Percentiles rank a stretch among this genome's conserved stretches.
phyloP scores from a whole-genome alignment of 2,797 vertebrate genomes.

The Xiphorhynchus erythropygius region DNA sequence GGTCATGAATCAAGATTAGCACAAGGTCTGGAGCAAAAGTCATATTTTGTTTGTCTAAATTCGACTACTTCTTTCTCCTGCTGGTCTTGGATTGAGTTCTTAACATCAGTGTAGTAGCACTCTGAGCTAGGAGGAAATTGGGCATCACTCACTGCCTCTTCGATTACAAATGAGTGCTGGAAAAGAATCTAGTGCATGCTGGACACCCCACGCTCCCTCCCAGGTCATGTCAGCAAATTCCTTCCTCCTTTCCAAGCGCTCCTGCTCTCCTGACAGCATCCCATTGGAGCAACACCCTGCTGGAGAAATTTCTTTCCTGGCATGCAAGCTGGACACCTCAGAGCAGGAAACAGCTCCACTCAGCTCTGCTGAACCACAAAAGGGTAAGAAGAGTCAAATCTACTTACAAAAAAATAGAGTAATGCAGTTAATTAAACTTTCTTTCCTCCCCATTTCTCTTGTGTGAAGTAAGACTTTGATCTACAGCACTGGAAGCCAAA shows the following conservation, averaged over 20 bases:
- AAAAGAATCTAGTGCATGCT: not conserved
- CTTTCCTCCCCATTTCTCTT: not conserved
- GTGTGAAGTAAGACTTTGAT: not conserved
- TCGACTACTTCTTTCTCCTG: slow-evolving; percentile 71
- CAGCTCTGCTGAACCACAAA: not conserved
- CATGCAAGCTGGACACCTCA: not conserved
- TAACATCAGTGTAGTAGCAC: slow-evolving; percentile 85
- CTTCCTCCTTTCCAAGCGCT: not conserved
- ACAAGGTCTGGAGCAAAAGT: not conserved
- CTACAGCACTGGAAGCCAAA: not conserved
- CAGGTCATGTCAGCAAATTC: not conserved
- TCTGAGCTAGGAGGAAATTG: not conserved
- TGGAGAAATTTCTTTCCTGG: not conserved
- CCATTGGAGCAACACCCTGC: not conserved
- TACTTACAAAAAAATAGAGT: not conserved
- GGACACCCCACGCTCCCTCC: not conserved
- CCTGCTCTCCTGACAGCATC: not conserved
- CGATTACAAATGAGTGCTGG: not conserved
- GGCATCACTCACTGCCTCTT: not conserved
- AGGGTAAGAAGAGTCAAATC: not conserved
- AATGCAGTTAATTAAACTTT: not conserved
- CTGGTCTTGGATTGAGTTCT: slow-evolving; percentile 85
- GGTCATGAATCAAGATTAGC: not conserved
- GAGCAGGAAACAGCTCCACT: not conserved
- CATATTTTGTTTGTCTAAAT: not conserved